Evolutionary conservation across 2,888 invertebrate genomes (phyloP), one percentile per base, ranked within the genome.

Genomic region (Drosophila histrio): DNA sequence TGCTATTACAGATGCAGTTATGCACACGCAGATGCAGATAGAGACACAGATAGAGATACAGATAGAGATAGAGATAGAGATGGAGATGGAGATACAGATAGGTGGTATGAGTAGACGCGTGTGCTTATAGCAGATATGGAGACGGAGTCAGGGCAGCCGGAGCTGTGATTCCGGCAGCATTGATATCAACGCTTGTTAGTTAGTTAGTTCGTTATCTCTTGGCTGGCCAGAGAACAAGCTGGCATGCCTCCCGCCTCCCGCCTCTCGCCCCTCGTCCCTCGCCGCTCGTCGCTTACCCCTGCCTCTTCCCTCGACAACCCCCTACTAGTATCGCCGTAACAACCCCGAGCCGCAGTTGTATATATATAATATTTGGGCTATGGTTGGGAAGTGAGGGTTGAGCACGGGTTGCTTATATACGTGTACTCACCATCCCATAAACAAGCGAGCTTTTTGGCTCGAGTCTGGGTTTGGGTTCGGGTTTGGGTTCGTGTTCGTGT

Each of bases 121-220:
- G 38, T 38, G 26, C 38, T 26, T 13, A 11, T 21, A 26, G 8
- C 13, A 22, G 57, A 19, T 22, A 38, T 26, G 26, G 21, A 46
- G 13, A 21, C 15, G 6, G 28, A 38, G 53, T 15, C 9, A 30
- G 19, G 19, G 28, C 28, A 28, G 9, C 13, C 21, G n/a, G 19
- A 26, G 28, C 11, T 49, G 22, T 47, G 61, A 65, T 54, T 61
- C 59, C 26, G 28, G 43, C 43, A 52, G 60, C 66, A 69, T 70
- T 76, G 78, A 77, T 79, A 81, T 77, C 68, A 57, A 60, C 28
- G 73, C 43, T 73, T 57, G 79, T 77, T 85, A 79, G 81, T 77
- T 81, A 79, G 77, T 72, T 79, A 82, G 85, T 82, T 85, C 77
- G 75, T 79, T 85, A 82, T 84, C 82, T 81, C 32, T 13, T 34